Evolutionary conservation across 2,113 vertebrate species (phyloP).

Genomic region (Mustelus asterias): DNA sequence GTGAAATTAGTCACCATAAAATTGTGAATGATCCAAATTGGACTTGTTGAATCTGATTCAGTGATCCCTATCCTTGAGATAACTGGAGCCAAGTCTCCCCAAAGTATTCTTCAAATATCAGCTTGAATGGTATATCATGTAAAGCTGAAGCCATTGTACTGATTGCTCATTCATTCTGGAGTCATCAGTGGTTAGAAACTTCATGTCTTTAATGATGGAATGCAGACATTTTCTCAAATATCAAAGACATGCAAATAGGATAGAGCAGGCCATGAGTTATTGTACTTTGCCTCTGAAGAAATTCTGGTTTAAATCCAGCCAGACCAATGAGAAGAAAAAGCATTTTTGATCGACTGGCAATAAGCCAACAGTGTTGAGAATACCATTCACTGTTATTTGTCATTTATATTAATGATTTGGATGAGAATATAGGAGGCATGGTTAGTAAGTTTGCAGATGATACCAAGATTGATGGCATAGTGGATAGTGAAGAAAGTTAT

Average conservation of each 20-base stretch:
- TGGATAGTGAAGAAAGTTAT: no score
- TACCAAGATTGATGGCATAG: no score
- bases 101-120: neutral
- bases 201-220: neutral
- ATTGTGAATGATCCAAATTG: neutral
- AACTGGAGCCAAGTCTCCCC: neutral
- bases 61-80: neutral
- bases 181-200: neutral
- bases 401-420: no score
- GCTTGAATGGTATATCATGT: neutral
- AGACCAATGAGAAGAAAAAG: neutral
- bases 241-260: neutral
- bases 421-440: no score
- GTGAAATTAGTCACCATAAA: neutral
- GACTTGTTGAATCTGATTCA: neutral
- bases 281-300: neutral
- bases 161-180: neutral
- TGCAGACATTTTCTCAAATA: neutral
- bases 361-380: no score
- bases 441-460: no score
- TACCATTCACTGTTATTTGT: no score
- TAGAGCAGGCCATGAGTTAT: neutral
- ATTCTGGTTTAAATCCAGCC: neutral
- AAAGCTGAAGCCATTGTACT: neutral
- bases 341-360: neutral